Conservation (phyloP, 2,888 invertebrate genomes). For the Polyploca ridens region DNA sequence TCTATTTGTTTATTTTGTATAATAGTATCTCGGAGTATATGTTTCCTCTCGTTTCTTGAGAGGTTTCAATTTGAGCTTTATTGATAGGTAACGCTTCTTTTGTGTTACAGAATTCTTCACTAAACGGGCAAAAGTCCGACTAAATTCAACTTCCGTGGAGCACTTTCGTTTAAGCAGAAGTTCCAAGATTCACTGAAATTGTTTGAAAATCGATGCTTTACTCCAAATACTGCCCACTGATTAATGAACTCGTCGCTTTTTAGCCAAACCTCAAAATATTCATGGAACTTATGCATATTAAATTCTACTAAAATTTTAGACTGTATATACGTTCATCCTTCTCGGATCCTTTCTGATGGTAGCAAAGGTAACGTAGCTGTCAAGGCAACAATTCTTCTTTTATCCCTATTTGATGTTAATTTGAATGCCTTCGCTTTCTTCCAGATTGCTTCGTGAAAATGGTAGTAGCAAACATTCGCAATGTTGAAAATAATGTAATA, state of each 20-base stretch:
- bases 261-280: slow-evolving; percentile 14
- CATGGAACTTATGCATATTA: slow-evolving; percentile 13
- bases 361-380: slow-evolving; percentile 20
- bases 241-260: slow-evolving; percentile 14
- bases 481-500: slow-evolving; percentile 15
- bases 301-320: slow-evolving; percentile 13
- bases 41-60: slow-evolving; percentile 14
- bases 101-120: slow-evolving; percentile 13
- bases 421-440: slow-evolving; percentile 15
- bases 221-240: slow-evolving; percentile 18
- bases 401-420: slow-evolving; percentile 15
- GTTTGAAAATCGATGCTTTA: slow-evolving; percentile 17
- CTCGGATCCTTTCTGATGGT: slow-evolving; percentile 17
- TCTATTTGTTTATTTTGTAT: too few species aligned
- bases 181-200: slow-evolving; percentile 18
- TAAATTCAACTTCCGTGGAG: slow-evolving; percentile 15
- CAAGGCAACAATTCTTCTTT: slow-evolving; percentile 18
- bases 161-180: slow-evolving; percentile 16
- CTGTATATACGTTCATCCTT: slow-evolving; percentile 19
- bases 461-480: slow-evolving; percentile 19
- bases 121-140: slow-evolving; percentile 14
- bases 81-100: slow-evolving; percentile 7
- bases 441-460: slow-evolving; percentile 18
- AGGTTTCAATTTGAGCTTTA: slow-evolving; percentile 3
- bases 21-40: slow-evolving; percentile 1